A percentile compares a stretch with the other conserved stretches of the same genome.
Conservation (phyloP, 2,888 invertebrate species). For the Temnothorax unifasciatus region DNA sequence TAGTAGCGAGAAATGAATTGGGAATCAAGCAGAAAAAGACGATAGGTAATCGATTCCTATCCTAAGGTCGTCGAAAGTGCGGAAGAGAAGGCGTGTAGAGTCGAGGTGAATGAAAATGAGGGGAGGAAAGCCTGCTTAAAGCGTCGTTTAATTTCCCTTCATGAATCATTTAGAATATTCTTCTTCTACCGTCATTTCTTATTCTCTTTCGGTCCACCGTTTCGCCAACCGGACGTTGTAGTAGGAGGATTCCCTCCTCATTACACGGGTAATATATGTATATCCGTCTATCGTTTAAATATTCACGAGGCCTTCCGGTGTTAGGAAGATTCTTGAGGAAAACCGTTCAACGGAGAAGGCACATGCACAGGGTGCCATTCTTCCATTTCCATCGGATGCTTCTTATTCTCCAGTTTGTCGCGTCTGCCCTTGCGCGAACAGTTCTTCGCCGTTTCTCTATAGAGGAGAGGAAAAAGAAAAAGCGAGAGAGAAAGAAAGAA, state of each 20-base stretch:
- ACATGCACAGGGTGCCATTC: conserved; percentile 34
- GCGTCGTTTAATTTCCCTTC: conserved; percentile 77
- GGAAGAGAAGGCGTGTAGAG: conserved; percentile 38
- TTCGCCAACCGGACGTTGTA: conserved; percentile 46
- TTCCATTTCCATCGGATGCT: conserved; percentile 49
- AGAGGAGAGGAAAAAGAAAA: not conserved
- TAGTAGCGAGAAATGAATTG: conserved; percentile 29
- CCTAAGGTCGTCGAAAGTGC: conserved; percentile 31
- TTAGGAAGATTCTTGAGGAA: conserved; percentile 72
- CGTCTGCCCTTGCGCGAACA: conserved; percentile 61
- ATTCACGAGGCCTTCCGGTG: conserved; percentile 77
- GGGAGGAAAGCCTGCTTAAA: conserved; percentile 69
- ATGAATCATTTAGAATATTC: conserved; percentile 77
- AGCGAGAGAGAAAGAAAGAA: conserved; percentile 30
- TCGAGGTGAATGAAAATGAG: conserved; percentile 60
- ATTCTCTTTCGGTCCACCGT: conserved; percentile 62
- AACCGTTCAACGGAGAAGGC: conserved; percentile 40
- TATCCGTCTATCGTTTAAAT: conserved; percentile 78
- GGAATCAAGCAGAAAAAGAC: conserved; percentile 9
- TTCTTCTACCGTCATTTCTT: conserved; percentile 54
- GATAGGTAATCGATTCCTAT: conserved; percentile 67
- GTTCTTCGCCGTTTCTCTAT: conserved; percentile 43
- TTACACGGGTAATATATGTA: conserved; percentile 78
- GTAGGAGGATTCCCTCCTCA: conserved; percentile 66
- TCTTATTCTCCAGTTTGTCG: conserved; percentile 36